Base-by-base conservation (phyloP, 1,140 invertebrate species). In the Drosophila ogumai region DNA sequence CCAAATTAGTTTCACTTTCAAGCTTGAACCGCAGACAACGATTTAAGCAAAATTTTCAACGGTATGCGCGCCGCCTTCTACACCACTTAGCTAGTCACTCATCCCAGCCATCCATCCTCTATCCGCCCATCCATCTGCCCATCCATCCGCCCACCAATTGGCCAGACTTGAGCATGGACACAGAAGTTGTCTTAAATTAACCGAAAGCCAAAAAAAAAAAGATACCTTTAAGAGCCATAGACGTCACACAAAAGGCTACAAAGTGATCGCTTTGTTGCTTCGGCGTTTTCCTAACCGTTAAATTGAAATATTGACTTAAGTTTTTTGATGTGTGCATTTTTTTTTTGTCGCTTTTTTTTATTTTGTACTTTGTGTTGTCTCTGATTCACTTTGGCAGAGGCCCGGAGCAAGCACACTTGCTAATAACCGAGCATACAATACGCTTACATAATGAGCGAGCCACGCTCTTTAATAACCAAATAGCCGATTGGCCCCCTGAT, bases 261-360 rank as follows among this genome's bases (percentile, higher is more conserved):
- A 76, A 84, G 81, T 84, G 66, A 36, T 77, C 49, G 50, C 76
- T 82, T 88, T 87, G 31, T 78, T 46, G n/a, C 43, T 67, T 43
- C 68, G 55, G 38, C 49, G 46, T 88, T 79, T 84, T 82, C 79
- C 77, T 78, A 81, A 76, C 61, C 64, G 81, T 81, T 90, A 84
- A 90, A 88, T 88, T 88, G 85, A 88, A 78, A 90, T 88, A 90
- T 88, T 88, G 84, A 90, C 84, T 90, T 65, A 82, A 66, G 85
- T 59, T 72, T 65, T 79, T 65, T 69, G 63, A 44, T 56, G 46
- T 64, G 38, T 58, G 36, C 9, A 46, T 47, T 44, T 36, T 80
- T 67, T 56, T 68, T 57, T 22, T 22, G 0, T 34, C 34, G 50
- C 34, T 40, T 44, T 59, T 59, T 59, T 44, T 56, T 7, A 22